A percentile compares a stretch with the other conserved stretches of the same genome.
These are phyloP conservation scores for Eurytoma adleriae DNA, from an alignment of 2,888 invertebrate species.

Conservation along the genomic window DNA sequence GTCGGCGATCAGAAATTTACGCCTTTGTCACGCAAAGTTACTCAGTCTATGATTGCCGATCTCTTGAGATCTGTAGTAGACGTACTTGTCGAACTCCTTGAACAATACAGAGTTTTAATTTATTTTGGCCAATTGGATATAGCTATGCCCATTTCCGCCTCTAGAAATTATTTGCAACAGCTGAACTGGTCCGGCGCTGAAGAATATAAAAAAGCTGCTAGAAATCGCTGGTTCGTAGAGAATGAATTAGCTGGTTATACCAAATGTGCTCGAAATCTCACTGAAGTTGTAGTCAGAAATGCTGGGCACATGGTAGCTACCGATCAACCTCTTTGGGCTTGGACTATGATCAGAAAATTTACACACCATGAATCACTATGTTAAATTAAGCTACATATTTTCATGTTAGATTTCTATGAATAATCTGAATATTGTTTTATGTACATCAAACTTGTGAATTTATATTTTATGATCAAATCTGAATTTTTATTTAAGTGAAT, in stretches of 20 bases:
- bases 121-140: slow-evolving; percentile 95
- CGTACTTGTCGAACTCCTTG: slow-evolving; percentile 82
- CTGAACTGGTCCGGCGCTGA: slow-evolving; percentile 71
- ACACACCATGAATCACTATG: slow-evolving; percentile 40
- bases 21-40: slow-evolving; percentile 77
- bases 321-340: slow-evolving; percentile 71
- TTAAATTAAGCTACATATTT: too few relatives aligned
- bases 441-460: too few relatives aligned
- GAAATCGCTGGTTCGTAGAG: slow-evolving; percentile 69
- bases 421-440: too few relatives aligned
- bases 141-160: slow-evolving; percentile 89
- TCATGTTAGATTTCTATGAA: too few relatives aligned
- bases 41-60: slow-evolving; percentile 84
- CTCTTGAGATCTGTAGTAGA: slow-evolving; percentile 87
- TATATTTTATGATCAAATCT: too few relatives aligned
- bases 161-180: slow-evolving; percentile 83
- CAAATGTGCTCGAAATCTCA: slow-evolving; percentile 63
- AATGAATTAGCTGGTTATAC: slow-evolving; percentile 68
- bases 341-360: slow-evolving; percentile 65
- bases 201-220: slow-evolving; percentile 67
- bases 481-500: too few relatives aligned
- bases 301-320: slow-evolving; percentile 74
- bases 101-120: slow-evolving; percentile 85
- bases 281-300: slow-evolving; percentile 66
- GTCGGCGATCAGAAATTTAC: slow-evolving; percentile 88